Conservation (phyloP, 2,113 vertebrate species). For the Corydoras sp. region DNA sequence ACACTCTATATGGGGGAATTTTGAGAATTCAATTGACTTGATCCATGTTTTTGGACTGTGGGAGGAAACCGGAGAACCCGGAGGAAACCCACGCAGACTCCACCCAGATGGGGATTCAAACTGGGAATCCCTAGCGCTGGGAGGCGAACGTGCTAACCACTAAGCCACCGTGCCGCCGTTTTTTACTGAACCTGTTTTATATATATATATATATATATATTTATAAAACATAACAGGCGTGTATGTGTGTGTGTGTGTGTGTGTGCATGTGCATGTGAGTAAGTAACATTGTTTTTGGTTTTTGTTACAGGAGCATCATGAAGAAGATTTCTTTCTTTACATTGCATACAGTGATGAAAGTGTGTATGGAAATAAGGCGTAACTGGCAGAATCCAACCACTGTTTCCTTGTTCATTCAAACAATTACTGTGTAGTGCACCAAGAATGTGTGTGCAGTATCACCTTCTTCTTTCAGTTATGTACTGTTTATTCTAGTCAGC, state of each 20-base stretch:
- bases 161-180: too few relatives aligned
- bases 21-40: too few relatives aligned
- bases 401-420: slow-evolving; percentile 46
- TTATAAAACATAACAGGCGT: too few relatives aligned
- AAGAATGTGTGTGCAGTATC: slow-evolving; percentile 59
- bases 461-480: slow-evolving; percentile 18
- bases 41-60: too few relatives aligned
- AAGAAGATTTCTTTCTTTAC: slow-evolving; percentile 94
- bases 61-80: too few relatives aligned
- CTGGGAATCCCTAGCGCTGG: too few relatives aligned
- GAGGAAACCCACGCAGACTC: too few relatives aligned
- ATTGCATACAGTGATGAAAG: slow-evolving; percentile 93
- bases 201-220: too few relatives aligned
- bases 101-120: too few relatives aligned
- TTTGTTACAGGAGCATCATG: slow-evolving; percentile 78
- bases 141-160: too few relatives aligned
- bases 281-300: not conserved
- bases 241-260: not conserved
- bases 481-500: slow-evolving; percentile 7
- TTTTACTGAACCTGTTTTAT: too few relatives aligned
- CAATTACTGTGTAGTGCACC: slow-evolving; percentile 60
- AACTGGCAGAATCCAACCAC: slow-evolving; percentile 28
- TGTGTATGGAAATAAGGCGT: slow-evolving; percentile 77
- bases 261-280: not conserved
- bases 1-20: too few relatives aligned